Base-by-base conservation (phyloP, 2,797 vertebrate species). In the Jordanella pulchra region DNA sequence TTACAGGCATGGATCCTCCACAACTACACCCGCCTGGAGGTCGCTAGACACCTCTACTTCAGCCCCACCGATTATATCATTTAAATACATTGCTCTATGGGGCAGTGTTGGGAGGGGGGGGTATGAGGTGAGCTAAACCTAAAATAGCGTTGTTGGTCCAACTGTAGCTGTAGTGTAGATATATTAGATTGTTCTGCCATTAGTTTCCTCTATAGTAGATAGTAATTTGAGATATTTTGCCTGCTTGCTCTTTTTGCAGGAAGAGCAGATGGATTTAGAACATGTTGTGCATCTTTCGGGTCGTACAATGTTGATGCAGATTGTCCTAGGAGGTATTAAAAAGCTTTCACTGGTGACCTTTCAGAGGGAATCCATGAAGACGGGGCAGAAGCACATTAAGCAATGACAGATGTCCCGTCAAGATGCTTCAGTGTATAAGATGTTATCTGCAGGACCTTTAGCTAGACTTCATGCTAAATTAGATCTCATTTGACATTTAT, bases 41-140 rank as follows among this genome's bases (percentile, higher is more conserved):
- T 99, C 50, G 95, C 97, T 89, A 95, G 94, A 83, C 97, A 90
- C 82, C 85, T 98, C 87, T 97, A 96, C 94, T 92, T 89, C 94
- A 97, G 94, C 84, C 90, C 95, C 89, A 95, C 95, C 12, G 96
- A 97, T 92, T 97, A 97, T 89, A 90, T 97, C 91, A 95, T 96
- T n/a, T 97, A 94, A 91, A 83, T 77, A 42, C 27, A 58, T 79
- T 71, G 71, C 77, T 77, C 72, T 69, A 58, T 61, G 58, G 28
- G 68, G 73, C 74, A 74, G 23, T 65, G 73, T 65, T 23, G 77
- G 64, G 85, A 58, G 83, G 80, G 75, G 84, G 67, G 84, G 80
- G 74, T 65, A 80, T 73, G 76, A 87, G 86, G 82, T 79, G 85
- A 15, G 66, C 47, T 64, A 75, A 68, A 61, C 14, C n/a, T 44